These are phyloP conservation scores for Telmatherina bonti DNA, from an alignment of 2,797 vertebrate genomes.

Conservation along the genomic window DNA sequence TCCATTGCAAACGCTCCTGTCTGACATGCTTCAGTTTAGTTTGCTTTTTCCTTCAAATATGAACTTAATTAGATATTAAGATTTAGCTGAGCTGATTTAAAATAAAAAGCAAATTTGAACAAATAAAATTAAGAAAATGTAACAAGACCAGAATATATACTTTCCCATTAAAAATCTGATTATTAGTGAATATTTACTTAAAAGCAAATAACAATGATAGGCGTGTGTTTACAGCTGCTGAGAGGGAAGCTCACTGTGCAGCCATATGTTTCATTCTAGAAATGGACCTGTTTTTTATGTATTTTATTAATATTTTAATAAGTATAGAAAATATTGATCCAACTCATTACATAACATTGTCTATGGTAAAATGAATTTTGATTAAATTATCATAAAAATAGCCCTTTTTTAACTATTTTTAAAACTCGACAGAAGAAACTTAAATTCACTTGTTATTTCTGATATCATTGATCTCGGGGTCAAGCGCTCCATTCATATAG, in stretches of 20 bases:
- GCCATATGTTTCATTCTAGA: too few relatives aligned
- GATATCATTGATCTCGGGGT: too few relatives aligned
- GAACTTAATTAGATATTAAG: not conserved
- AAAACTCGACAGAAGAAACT: too few relatives aligned
- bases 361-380: not conserved
- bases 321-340: not conserved
- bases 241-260: too few relatives aligned
- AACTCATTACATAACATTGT: not conserved
- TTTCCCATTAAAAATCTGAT: too few relatives aligned
- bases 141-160: too few relatives aligned
- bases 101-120: not conserved
- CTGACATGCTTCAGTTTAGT: not conserved
- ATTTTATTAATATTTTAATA: not conserved
- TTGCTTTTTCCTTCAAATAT: not conserved
- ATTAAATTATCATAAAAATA: not conserved
- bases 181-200: too few relatives aligned
- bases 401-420: too few relatives aligned
- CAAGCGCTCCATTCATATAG: too few relatives aligned
- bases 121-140: not conserved
- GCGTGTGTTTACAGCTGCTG: too few relatives aligned
- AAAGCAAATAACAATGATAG: not conserved
- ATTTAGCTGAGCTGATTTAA: not conserved
- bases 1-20: slow-evolving; percentile 4
- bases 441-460: too few relatives aligned
- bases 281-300: not conserved